Base-by-base conservation (phyloP, 2,797 vertebrate species). In the Gymnothorax reevesii region DNA sequence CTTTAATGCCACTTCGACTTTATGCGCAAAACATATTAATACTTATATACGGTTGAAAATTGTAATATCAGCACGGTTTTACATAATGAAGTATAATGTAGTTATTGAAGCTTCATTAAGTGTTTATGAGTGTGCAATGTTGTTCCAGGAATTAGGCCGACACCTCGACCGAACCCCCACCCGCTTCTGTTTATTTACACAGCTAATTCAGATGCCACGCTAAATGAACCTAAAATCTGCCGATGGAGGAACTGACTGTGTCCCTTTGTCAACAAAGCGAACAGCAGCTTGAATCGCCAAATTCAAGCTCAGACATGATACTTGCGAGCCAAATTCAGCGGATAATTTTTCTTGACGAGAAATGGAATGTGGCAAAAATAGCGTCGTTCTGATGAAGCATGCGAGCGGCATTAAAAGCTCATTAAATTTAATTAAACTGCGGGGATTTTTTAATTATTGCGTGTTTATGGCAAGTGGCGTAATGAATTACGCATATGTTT, bases 101-200 rank as follows among this genome's bases (percentile, higher is more conserved):
- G 64, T 69, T 69, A 69, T 69, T 25, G 9, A 25, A n/a, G 64
- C 64, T 69, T 69, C 64, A 69, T 69, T 69, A 69, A 69, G 64
- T 69, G 64, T 69, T n/a, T 69, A 69, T 69, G 7, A 69, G 20
- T 69, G 64, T 25, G 22, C 64, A 69, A 7, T 6, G 25, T 69
- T 69, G 64, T 69, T 25, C 64, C 64, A n/a, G 25, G 9, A 69
- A n/a, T 69, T 42, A 42, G 33, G 33, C 33, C 33, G 4, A 69
- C 22, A 69, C 4, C n/a, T 6, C 3, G 22, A n/a, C n/a, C 64
- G 4, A 66, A 66, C 20, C 1, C 9, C 25, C n/a, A 9, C 64
- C 64, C 5, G 64, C 2, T 69, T 5, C 6, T 69, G 64, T 69
- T 69, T 69, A 25, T 69, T 69, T 69, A 25, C n/a, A n/a, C 4